phyloP scores from a whole-genome alignment of 2,797 vertebrate species.

The Erpetoichthys calabaricus region DNA sequence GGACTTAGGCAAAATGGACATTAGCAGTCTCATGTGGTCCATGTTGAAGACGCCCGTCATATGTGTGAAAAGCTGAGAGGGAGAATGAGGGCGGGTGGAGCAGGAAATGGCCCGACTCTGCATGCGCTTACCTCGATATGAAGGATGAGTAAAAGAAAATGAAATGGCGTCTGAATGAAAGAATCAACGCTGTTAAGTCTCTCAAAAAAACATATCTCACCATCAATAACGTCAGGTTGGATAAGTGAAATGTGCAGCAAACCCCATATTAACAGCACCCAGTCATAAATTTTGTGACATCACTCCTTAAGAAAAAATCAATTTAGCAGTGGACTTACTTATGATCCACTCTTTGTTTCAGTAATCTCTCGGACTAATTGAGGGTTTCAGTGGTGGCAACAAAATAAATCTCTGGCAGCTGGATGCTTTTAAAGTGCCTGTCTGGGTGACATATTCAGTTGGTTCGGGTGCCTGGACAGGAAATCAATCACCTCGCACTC shows the following conservation, averaged over 20 bases:
- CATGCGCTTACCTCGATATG: no score
- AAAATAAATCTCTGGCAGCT: constrained; percentile 39
- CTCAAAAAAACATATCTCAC: constrained; percentile 18
- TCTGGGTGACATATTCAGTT: constrained; percentile 48
- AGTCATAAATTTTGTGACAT: constrained; percentile 49
- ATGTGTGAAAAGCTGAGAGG: no score
- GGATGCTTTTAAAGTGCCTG: constrained; percentile 35
- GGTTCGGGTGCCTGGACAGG: constrained; percentile 44
- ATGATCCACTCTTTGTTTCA: constrained; percentile 28
- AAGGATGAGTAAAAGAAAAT: no score
- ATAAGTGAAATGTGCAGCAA: constrained; percentile 35
- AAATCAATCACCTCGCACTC: constrained; percentile 52
- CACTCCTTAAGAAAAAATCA: constrained; percentile 39
- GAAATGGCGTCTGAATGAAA: no score
- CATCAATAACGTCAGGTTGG: constrained; percentile 17
- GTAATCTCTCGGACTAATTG: constrained; percentile 42
- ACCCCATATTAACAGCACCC: constrained; percentile 28
- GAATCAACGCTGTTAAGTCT: constrained; percentile 1
- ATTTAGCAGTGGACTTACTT: constrained; percentile 35
- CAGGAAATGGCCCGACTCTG: no score
- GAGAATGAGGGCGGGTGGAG: no score
- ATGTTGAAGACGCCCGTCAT: no score
- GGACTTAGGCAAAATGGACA: no score
- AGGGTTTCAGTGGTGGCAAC: constrained; percentile 30
- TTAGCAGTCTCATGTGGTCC: no score